Evolutionary conservation across 2,113 vertebrate genomes (phyloP), one percentile per base, ranked within the genome.

Genomic region (Amblyopsis rosae): DNA sequence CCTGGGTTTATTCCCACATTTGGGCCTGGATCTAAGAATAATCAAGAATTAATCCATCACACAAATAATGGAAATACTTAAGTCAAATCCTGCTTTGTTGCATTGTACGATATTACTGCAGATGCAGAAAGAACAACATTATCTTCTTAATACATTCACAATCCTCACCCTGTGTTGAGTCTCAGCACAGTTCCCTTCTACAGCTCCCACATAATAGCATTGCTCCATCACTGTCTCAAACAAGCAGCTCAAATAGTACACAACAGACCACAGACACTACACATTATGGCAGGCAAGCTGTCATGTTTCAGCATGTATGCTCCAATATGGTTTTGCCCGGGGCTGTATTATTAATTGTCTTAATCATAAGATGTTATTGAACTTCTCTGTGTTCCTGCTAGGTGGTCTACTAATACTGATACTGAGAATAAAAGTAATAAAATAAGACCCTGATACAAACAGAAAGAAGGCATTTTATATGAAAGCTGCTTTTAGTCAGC

Each of bases 261-360:
- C 59, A 1, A 59, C 57, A 59, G 11, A 33, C 46, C 33, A 26
- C 26, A 26, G 26, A 26, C 26, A 26, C 26, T 26, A 26, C 26
- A 26, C 26, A 26, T 26, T 26, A 26, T 26, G 26, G 26, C 26
- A 26, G 26, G 26, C 26, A 41, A 26, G 49, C 60, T 60, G 61
- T 26, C 72, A 70, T 56, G 48, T 62, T 62, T 59, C 70, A 69
- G 17, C 15, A 26, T 67, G 59, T 70, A 41, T 51, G 61, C 60
- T 62, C 53, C 63, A 66, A 65, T 71, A 73, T 65, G 32, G 4
- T 68, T 47, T 66, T 58, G 76, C 64, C 46, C 45, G 54, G 56
- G 58, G 56, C 60, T 49, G 3, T 41, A 68, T 55, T 72, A 68
- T 55, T 72, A 72, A 72, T 59, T 74, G 66, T 75, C 55, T 67